phyloP scores from a whole-genome alignment of 2,797 vertebrate species.

The Pseudomugil gertrudae region DNA sequence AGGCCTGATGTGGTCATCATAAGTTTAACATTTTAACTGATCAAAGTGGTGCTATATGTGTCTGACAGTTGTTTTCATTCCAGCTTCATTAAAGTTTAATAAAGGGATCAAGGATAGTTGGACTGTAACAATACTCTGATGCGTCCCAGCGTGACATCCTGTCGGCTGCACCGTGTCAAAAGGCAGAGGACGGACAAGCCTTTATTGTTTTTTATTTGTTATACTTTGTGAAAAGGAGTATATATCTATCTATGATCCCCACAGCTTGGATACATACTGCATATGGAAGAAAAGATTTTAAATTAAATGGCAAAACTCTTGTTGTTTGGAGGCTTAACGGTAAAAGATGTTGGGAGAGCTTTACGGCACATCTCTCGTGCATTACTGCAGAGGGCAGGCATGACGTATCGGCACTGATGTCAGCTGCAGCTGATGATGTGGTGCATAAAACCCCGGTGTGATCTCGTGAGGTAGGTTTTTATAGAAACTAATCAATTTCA shows the following conservation, averaged over 20 bases:
- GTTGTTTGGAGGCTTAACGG: not conserved
- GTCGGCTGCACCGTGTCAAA: not conserved
- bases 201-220: not conserved
- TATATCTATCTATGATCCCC: no score
- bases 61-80: not conserved
- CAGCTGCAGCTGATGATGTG: not conserved
- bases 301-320: not conserved
- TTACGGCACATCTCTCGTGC: not conserved
- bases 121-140: not conserved
- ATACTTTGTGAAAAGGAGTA: not conserved
- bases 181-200: not conserved
- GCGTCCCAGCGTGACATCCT: not conserved
- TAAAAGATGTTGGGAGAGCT: not conserved
- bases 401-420: not conserved
- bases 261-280: not conserved
- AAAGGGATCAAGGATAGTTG: not conserved
- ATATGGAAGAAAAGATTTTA: not conserved
- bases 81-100: not conserved
- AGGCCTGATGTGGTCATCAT: not conserved
- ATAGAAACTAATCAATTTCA: slow-evolving; percentile 13
- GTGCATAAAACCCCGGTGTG: not conserved
- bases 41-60: not conserved
- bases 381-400: not conserved
- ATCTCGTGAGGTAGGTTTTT: slow-evolving; percentile 2
- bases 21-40: not conserved